A percentile compares a stretch with the other conserved stretches of the same genome.
These are phyloP conservation scores for Drosophila lacteicornis DNA, from an alignment of 1,140 invertebrate genomes.

Conservation along the genomic window DNA sequence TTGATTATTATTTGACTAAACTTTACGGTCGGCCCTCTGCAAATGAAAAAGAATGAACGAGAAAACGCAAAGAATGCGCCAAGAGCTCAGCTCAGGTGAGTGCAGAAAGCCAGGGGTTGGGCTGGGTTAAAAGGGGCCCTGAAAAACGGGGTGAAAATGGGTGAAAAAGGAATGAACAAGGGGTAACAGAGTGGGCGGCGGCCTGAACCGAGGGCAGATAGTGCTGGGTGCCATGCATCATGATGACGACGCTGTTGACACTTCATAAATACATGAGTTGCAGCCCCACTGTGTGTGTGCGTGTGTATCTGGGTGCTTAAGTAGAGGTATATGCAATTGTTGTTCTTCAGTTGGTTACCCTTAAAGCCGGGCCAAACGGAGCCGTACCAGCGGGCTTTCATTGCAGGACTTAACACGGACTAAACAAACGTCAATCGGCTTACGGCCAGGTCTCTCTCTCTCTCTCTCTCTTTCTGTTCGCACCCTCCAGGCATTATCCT, in stretches of 20 bases:
- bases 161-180: not conserved
- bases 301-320: conserved; percentile 21
- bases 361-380: conserved; percentile 9
- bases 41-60: conserved; percentile 7
- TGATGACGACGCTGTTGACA: conserved; percentile 78
- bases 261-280: conserved; percentile 82
- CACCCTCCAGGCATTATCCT: conserved; percentile 23
- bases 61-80: conserved; percentile 35
- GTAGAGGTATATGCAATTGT: conserved; percentile 58
- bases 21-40: conserved; percentile 16
- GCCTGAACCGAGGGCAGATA: conserved; percentile 40
- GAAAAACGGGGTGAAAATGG: not conserved
- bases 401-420: conserved; percentile 45
- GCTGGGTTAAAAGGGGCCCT: not conserved
- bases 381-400: conserved; percentile 18
- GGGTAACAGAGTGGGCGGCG: not conserved
- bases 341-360: conserved; percentile 60
- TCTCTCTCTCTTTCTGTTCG: not conserved
- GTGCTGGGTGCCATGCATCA: conserved; percentile 68
- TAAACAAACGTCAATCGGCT: conserved; percentile 50
- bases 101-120: conserved; percentile 2
- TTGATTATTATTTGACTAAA: not conserved
- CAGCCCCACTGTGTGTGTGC: conserved; percentile 30
- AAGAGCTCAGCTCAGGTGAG: conserved; percentile 45
- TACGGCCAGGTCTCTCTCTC: conserved; percentile 1